phyloP scores from a whole-genome alignment of 2,888 invertebrate genomes.

The Amphimallon solstitiale region DNA sequence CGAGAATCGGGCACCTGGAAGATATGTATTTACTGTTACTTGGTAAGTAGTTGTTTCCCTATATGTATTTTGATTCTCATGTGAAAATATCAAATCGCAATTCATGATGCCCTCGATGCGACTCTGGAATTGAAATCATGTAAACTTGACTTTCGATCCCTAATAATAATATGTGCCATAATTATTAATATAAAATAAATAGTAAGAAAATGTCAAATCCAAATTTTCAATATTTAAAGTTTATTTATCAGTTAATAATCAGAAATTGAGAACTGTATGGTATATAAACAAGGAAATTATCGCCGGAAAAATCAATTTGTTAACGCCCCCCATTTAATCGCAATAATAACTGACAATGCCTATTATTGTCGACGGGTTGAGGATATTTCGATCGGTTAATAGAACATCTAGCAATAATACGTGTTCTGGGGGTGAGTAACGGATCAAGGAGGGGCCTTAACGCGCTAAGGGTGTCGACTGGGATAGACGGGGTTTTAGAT shows the following conservation, averaged over 20 bases:
- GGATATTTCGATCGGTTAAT: constrained; percentile 48
- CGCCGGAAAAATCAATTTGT: constrained; percentile 57
- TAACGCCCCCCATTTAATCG: constrained; percentile 54
- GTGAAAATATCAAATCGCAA: no score
- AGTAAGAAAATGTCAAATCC: no score
- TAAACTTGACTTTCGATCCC: no score
- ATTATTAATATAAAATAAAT: no score
- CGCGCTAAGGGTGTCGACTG: neutral
- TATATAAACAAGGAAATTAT: constrained; percentile 29
- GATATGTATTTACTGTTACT: no score
- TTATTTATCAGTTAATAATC: neutral
- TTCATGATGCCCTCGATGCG: no score
- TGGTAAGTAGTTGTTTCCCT: no score
- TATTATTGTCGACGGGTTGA: constrained; percentile 48
- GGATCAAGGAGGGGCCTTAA: constrained; percentile 14
- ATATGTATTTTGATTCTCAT: no score
- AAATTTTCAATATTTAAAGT: no score
- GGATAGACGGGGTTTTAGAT: constrained; percentile 26
- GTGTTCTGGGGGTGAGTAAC: constrained; percentile 7
- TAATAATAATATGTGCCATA: no score
- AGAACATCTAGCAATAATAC: constrained; percentile 47
- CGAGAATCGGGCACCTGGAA: no score
- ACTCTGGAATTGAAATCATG: no score
- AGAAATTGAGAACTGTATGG: constrained; percentile 4
- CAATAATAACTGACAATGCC: constrained; percentile 56